Evolutionary conservation across 2,888 invertebrate species (phyloP).

Genomic region (Lasiommata megera): DNA sequence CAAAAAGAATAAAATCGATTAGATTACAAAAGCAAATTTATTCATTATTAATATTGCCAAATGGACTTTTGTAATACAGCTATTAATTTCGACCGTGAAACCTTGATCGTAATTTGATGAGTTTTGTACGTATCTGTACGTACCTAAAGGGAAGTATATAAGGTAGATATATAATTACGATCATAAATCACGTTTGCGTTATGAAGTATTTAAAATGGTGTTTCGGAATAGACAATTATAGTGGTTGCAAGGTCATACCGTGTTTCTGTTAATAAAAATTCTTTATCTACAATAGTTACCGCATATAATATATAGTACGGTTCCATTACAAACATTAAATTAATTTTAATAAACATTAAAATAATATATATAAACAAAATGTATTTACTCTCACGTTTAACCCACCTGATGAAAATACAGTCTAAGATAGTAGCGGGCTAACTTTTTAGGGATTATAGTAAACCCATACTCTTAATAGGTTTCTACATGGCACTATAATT

Average conservation of each 20-base stretch:
- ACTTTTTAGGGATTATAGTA: no score
- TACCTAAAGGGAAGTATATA: conserved; percentile 14
- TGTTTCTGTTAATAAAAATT: conserved; percentile 20
- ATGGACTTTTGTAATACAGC: neutral
- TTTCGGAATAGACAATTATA: conserved; percentile 30
- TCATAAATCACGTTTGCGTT: conserved; percentile 32
- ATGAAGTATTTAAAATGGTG: conserved; percentile 32
- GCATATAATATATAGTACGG: no score
- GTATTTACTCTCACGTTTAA: no score
- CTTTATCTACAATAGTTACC: conserved; percentile 10
- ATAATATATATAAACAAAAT: no score
- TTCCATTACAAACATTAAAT: no score
- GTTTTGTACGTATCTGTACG: conserved; percentile 1
- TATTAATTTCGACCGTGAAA: conserved; percentile 14
- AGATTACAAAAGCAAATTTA: neutral
- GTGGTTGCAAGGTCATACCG: conserved; percentile 20
- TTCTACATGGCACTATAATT: no score
- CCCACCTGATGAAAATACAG: no score
- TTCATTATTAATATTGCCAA: neutral
- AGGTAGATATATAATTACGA: conserved; percentile 23
- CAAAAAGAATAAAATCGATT: no score
- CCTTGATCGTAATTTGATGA: conserved; percentile 17
- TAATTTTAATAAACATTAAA: no score
- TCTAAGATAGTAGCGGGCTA: no score
- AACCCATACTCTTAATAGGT: no score